phyloP scores from a whole-genome alignment of 2,113 vertebrate species.

The Sinocyclocheilus anshuiensis region DNA sequence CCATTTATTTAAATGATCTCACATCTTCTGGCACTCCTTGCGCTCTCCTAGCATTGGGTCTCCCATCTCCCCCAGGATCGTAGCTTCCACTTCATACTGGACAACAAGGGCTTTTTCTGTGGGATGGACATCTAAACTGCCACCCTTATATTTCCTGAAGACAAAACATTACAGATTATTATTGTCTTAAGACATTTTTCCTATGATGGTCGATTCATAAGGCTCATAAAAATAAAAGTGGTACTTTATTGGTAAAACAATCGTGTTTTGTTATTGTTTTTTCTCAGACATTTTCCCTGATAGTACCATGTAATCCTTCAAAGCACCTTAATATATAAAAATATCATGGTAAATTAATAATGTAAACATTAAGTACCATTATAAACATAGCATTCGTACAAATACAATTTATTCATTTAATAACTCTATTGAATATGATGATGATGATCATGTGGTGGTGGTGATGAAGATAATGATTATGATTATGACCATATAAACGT shows the following conservation, averaged over 20 bases:
- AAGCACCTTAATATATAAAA: neutral
- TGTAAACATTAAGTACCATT: too few relatives aligned
- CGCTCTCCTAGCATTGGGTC: constrained; percentile 86
- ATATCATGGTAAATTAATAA: neutral
- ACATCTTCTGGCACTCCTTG: constrained; percentile 96
- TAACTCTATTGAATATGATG: neutral
- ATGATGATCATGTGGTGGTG: neutral
- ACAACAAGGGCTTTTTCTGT: constrained; percentile 92
- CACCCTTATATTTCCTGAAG: constrained; percentile 87
- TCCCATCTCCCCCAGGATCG: constrained; percentile 86
- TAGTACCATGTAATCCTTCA: neutral
- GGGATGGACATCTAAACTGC: constrained; percentile 90
- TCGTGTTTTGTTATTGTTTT: neutral
- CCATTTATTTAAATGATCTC: constrained; percentile 57
- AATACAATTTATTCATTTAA: neutral
- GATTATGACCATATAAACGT: neutral
- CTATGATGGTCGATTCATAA: neutral
- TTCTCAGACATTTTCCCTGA: neutral
- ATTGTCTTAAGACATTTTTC: neutral
- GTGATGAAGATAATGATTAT: neutral
- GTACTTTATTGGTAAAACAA: neutral
- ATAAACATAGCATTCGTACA: too few relatives aligned
- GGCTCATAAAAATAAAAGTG: neutral
- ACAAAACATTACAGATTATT: neutral
- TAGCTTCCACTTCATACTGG: constrained; percentile 95